These are phyloP conservation scores for Schrankia costaestrigalis DNA, from an alignment of 2,888 invertebrate genomes.

Conservation along the genomic window DNA sequence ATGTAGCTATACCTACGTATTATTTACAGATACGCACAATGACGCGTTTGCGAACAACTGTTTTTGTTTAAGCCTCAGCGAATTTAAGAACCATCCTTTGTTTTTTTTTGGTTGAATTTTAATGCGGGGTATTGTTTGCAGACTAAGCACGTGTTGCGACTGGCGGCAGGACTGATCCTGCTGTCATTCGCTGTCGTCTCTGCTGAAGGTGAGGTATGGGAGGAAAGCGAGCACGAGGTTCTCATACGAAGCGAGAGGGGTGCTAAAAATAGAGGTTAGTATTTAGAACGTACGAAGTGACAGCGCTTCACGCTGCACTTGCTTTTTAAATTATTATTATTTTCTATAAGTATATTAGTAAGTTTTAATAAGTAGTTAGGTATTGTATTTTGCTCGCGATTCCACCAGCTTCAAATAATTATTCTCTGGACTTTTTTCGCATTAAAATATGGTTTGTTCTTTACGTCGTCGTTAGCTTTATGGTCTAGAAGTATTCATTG, in stretches of 20 bases:
- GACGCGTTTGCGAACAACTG: conserved; percentile 17
- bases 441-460: too few species aligned
- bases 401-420: too few species aligned
- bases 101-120: conserved; percentile 1
- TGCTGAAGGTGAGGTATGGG: conserved; percentile 87
- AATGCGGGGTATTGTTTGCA: conserved; percentile 25
- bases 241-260: conserved; percentile 90
- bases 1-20: too few species aligned
- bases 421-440: too few species aligned
- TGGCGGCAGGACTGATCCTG: conserved; percentile 74
- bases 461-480: too few species aligned
- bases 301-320: conserved; percentile 16
- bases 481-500: too few species aligned
- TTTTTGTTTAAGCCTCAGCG: conserved; percentile 9
- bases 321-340: conserved; percentile 9
- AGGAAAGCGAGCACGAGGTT: conserved; percentile 89
- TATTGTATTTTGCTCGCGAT: too few species aligned
- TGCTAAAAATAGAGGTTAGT: conserved; percentile 86
- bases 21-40: too few species aligned
- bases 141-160: conserved; percentile 61
- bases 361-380: too few species aligned
- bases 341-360: neutral
- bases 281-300: conserved; percentile 23
- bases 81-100: neutral
- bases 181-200: conserved; percentile 70